Conservation (phyloP, 2,888 invertebrate species). For the Apodemia zela region DNA sequence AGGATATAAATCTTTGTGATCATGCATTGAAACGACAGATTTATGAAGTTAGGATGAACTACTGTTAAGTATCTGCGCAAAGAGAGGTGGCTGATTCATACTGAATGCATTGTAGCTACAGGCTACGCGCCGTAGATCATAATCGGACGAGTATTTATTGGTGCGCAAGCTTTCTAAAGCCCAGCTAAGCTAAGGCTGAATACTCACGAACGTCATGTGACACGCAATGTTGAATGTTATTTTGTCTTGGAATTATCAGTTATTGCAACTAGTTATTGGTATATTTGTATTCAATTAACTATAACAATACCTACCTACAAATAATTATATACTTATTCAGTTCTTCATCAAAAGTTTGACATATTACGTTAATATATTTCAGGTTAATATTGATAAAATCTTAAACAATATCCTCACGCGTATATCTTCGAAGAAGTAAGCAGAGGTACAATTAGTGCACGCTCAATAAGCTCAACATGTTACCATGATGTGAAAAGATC, state of each 20-base stretch:
- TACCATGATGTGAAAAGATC: too few relatives aligned
- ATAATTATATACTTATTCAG: too few relatives aligned
- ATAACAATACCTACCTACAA: background rate
- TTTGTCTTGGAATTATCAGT: slow-evolving; percentile 23
- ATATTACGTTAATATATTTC: too few relatives aligned
- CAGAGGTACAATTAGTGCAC: too few relatives aligned
- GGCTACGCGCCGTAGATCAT: slow-evolving; percentile 79
- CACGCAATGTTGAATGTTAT: slow-evolving; percentile 51
- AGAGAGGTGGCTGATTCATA: slow-evolving; percentile 39
- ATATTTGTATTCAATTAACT: background rate
- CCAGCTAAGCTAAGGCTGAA: slow-evolving; percentile 39
- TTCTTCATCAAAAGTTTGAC: too few relatives aligned
- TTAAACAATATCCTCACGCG: too few relatives aligned
- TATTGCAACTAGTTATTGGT: background rate
- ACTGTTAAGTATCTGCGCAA: slow-evolving; percentile 39
- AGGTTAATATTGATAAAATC: too few relatives aligned
- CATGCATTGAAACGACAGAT: slow-evolving; percentile 38
- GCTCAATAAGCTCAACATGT: background rate
- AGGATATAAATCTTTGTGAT: slow-evolving; percentile 38
- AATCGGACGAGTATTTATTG: slow-evolving; percentile 76
- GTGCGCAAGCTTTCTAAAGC: slow-evolving; percentile 69
- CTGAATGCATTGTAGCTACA: slow-evolving; percentile 60
- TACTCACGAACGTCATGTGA: slow-evolving; percentile 55
- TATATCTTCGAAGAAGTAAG: too few relatives aligned
- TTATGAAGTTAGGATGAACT: slow-evolving; percentile 41